Evolutionary conservation across 2,888 invertebrate genomes (phyloP), one percentile per base, ranked within the genome.

Genomic region (Agriopis leucophaearia): DNA sequence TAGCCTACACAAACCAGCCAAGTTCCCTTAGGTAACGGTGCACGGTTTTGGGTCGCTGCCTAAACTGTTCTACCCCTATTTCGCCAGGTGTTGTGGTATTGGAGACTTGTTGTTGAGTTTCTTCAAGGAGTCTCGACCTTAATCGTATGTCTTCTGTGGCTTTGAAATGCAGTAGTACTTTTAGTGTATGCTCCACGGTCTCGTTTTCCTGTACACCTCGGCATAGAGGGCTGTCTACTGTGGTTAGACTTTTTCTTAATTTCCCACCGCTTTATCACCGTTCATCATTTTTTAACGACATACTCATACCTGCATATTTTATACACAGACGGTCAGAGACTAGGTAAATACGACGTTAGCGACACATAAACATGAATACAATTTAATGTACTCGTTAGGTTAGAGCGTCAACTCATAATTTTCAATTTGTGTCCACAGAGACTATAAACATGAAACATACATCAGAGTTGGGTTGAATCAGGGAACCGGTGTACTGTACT

Each of bases 351-450:
- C 67, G 62, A 70, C 51, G 13, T 56, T 51, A 66, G 58, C 66
- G 59, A 64, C 72, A 74, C 78, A 82, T 81, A 82, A 80, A 81
- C 78, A 81, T 75, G 75, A 76, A 78, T 80, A 81, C 81, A 84
- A 83, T 84, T 84, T 85, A 84, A 80, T 75, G 81, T 77, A 77
- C 88, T 88, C 88, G 88, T 88, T 90, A 87, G 83, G 76, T 70
- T 82, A 80, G 77, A 82, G 83, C 84, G 84, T 86, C 85, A 84
- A 81, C 83, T 88, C 88, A 85, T 93, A 92, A 91, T 83, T 93
- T 91, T 88, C 92, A 93, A 92, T 93, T 91, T 92, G 91, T 85
- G 90, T 88, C 86, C 78, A 79, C 81, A 77, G 77, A 80, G 84
- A 85, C 85, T 84, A 84, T 90, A 90, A 89, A 90, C 83, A 87